Evolutionary conservation across 1,140 invertebrate species (phyloP).

Genomic region (Ephestia elutella): DNA sequence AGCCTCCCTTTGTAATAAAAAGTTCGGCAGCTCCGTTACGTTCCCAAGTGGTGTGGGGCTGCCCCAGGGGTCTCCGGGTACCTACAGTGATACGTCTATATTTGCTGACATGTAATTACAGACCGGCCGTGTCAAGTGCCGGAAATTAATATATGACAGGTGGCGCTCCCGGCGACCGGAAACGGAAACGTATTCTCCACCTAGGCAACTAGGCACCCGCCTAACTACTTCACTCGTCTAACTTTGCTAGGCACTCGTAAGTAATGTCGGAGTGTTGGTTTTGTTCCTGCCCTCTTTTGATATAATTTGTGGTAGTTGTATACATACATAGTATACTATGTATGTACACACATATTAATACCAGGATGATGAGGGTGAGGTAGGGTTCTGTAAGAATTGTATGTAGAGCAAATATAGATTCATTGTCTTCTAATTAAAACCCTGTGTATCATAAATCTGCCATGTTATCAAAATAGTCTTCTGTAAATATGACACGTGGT

Average conservation of each 20-base stretch:
- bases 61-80: conserved; percentile 3
- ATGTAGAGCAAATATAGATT: too few species aligned
- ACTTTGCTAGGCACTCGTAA: background rate
- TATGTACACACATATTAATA: background rate
- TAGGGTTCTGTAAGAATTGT: too few species aligned
- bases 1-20: conserved; percentile 2
- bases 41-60: conserved; percentile 16
- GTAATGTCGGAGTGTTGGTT: background rate
- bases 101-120: conserved; percentile 43
- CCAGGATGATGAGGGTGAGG: too few species aligned
- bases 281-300: background rate
- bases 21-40: conserved; percentile 13
- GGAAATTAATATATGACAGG: conserved; percentile 65
- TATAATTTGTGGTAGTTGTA: background rate
- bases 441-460: too few species aligned
- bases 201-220: background rate
- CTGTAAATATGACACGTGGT: too few species aligned
- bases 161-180: conserved; percentile 22
- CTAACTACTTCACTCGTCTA: conserved; percentile 9
- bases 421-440: too few species aligned
- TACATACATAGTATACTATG: background rate
- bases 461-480: too few species aligned
- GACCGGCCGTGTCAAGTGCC: conserved; percentile 38
- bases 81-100: conserved; percentile 27
- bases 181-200: conserved; percentile 21